Evolutionary conservation across 2,888 invertebrate species (phyloP).

Genomic region (Adineta ricciae): DNA sequence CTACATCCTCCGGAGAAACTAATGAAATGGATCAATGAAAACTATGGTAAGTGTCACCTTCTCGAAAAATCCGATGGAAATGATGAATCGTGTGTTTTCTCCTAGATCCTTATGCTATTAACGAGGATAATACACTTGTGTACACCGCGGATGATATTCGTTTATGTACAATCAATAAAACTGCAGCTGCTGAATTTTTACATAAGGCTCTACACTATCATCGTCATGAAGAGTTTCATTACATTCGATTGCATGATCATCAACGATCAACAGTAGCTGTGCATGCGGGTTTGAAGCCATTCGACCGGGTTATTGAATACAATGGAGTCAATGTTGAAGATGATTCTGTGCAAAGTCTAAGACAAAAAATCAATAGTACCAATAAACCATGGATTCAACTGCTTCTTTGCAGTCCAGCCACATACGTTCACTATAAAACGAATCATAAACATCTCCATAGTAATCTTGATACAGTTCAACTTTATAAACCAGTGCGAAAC

Average conservation of each 20-base stretch:
- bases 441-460: not conserved
- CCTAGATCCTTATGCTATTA: not conserved
- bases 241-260: not conserved
- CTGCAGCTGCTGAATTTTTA: not conserved
- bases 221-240: not conserved
- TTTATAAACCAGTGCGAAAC: not conserved
- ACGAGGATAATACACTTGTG: not conserved
- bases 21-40: no score
- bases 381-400: not conserved
- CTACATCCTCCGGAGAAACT: no score
- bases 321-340: not conserved
- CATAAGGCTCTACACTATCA: not conserved
- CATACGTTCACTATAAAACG: not conserved
- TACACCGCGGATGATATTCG: not conserved
- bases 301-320: not conserved
- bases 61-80: no score
- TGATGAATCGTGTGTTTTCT: not conserved
- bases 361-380: not conserved
- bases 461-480: not conserved
- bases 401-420: not conserved
- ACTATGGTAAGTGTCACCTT: no score
- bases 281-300: not conserved
- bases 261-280: not conserved
- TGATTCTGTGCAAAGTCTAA: not conserved
- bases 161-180: not conserved